Percentiles rank a stretch among this genome's conserved stretches.
phyloP scores from a whole-genome alignment of 2,888 invertebrate genomes.

The Malthinus flaveolus region DNA sequence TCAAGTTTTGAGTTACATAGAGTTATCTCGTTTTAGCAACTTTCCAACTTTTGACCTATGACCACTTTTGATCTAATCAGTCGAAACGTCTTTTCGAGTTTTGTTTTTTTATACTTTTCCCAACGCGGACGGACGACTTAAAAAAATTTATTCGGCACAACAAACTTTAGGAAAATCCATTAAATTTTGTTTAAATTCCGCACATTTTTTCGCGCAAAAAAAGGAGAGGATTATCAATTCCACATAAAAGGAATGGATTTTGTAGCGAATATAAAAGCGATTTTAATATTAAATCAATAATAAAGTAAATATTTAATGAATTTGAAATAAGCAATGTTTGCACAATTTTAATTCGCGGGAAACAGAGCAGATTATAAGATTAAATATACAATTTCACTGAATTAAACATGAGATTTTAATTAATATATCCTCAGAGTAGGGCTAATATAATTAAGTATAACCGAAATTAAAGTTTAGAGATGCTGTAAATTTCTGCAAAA shows the following conservation, averaged over 20 bases:
- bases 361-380: constrained; percentile 54
- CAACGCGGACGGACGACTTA: no score
- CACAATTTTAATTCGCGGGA: constrained; percentile 54
- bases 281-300: constrained; percentile 42
- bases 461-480: constrained; percentile 50
- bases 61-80: constrained; percentile 42
- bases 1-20: constrained; percentile 45
- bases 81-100: constrained; percentile 18
- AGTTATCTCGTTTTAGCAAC: constrained; percentile 40
- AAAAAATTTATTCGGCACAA: no score
- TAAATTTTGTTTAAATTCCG: no score
- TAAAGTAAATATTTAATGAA: constrained; percentile 47
- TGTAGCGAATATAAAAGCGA: constrained; percentile 24
- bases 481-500: constrained; percentile 36
- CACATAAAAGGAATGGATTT: constrained; percentile 17
- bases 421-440: constrained; percentile 51
- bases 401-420: constrained; percentile 56
- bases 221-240: constrained; percentile 19
- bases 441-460: constrained; percentile 49
- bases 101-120: no score
- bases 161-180: no score
- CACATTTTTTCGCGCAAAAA: neutral
- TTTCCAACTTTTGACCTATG: constrained; percentile 47
- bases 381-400: constrained; percentile 55
- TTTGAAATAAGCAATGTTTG: constrained; percentile 51